phyloP scores from a whole-genome alignment of 2,888 invertebrate species.

The Barypeithes pellucidus region DNA sequence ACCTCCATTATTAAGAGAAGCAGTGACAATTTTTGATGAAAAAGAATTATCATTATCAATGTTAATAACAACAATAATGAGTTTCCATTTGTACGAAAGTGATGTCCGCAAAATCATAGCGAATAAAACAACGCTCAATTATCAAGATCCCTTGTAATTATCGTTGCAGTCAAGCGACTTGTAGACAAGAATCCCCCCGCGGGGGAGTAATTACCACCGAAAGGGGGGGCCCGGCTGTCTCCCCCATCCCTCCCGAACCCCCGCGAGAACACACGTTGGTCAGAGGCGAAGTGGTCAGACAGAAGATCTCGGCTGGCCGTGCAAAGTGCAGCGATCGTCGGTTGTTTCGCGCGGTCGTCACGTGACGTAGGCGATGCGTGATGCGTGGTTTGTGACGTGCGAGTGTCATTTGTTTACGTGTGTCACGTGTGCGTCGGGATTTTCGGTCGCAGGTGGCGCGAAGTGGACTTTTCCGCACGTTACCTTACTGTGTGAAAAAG shows the following conservation, averaged over 20 bases:
- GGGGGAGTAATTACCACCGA: constrained; percentile 46
- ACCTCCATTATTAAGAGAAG: too few species aligned
- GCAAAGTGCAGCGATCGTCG: constrained; percentile 65
- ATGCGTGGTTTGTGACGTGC: constrained; percentile 61
- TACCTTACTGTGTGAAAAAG: background rate
- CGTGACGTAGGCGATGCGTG: constrained; percentile 51
- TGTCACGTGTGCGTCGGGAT: constrained; percentile 49
- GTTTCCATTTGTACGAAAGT: too few species aligned
- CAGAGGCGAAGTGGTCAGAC: constrained; percentile 69
- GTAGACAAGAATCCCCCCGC: constrained; percentile 45
- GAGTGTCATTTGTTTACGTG: constrained; percentile 59
- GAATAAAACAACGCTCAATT: background rate
- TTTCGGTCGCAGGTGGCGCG: constrained; percentile 21
- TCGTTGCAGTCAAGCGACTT: constrained; percentile 42
- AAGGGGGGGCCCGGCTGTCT: constrained; percentile 29
- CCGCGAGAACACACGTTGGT: constrained; percentile 69
- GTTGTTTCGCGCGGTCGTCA: constrained; percentile 55
- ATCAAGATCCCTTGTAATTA: constrained; percentile 22
- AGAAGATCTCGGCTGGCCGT: constrained; percentile 70
- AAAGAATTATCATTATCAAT: too few species aligned
- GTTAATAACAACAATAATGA: too few species aligned
- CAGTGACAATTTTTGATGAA: too few species aligned
- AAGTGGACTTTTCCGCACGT: background rate
- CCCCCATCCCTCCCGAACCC: constrained; percentile 49
- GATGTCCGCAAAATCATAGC: too few species aligned